Conservation (phyloP, 2,113 vertebrate genomes). For the Paracanthobrama guichenoti region DNA sequence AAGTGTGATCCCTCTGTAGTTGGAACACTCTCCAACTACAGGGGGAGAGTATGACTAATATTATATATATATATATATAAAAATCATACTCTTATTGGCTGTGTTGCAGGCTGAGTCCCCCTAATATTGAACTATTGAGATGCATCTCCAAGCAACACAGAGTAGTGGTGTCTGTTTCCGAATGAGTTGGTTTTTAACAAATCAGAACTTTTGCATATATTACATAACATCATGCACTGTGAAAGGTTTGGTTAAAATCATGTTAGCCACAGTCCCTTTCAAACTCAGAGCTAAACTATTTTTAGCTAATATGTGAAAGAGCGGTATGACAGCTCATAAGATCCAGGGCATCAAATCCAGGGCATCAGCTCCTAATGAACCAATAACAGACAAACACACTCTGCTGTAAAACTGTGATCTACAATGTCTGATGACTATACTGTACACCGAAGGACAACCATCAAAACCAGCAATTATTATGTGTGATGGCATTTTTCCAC, state of each 20-base stretch:
- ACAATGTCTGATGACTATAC: background rate
- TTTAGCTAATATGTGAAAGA: slow-evolving; percentile 30
- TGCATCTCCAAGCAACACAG: background rate
- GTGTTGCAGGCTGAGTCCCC: too few relatives aligned
- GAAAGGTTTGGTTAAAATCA: background rate
- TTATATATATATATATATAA: too few relatives aligned
- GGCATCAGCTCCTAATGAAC: background rate
- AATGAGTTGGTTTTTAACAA: background rate
- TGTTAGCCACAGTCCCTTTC: background rate
- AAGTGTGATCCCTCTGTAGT: too few relatives aligned
- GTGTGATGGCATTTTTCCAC: background rate
- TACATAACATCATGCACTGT: background rate
- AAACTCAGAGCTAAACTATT: background rate
- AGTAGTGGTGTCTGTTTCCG: background rate
- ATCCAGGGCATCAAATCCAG: slow-evolving; percentile 6
- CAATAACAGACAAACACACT: background rate
- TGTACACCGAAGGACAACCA: background rate
- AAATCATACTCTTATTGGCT: too few relatives aligned
- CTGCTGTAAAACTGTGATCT: background rate
- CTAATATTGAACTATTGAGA: too few relatives aligned
- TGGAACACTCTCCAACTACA: too few relatives aligned
- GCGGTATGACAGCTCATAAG: slow-evolving; percentile 5
- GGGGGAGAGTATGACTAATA: too few relatives aligned
- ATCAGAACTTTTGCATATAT: background rate
- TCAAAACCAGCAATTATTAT: background rate